Evolutionary conservation across 2,888 invertebrate genomes (phyloP).

Genomic region (Leptinotarsa juncta): DNA sequence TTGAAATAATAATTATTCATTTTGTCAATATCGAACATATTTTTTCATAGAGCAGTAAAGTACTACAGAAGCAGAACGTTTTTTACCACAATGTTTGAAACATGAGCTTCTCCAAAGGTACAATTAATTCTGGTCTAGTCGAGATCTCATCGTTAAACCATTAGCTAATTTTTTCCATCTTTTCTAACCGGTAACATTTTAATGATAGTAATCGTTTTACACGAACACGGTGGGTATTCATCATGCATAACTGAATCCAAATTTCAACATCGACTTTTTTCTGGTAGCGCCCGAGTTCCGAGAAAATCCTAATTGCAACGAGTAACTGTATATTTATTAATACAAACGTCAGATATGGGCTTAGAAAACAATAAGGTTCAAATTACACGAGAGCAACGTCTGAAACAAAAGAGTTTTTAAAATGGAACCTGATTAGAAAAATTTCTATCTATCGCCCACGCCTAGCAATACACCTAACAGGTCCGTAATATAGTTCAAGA

Average conservation of each 20-base stretch:
- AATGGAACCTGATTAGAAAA: slow-evolving; percentile 23
- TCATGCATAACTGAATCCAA: slow-evolving; percentile 7
- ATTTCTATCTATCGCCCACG: slow-evolving; percentile 24
- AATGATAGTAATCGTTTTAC: slow-evolving; percentile 1
- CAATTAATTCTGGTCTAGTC: background rate
- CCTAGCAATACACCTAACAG: background rate
- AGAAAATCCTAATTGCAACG: slow-evolving; percentile 35
- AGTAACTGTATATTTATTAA: slow-evolving; percentile 30
- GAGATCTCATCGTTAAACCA: background rate
- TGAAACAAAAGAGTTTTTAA: slow-evolving; percentile 25
- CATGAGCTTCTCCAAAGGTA: background rate
- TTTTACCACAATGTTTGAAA: background rate
- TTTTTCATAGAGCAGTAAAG: too few relatives aligned
- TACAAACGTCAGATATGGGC: slow-evolving; percentile 17
- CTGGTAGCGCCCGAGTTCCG: slow-evolving; percentile 15
- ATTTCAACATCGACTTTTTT: slow-evolving; percentile 11
- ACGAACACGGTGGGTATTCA: background rate
- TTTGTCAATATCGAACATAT: too few relatives aligned
- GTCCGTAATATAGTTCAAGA: slow-evolving; percentile 2
- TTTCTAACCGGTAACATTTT: background rate
- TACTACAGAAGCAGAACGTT: too few relatives aligned
- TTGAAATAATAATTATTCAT: too few relatives aligned
- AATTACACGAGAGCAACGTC: slow-evolving; percentile 14
- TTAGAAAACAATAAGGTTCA: slow-evolving; percentile 27
- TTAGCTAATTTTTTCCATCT: background rate